These are phyloP conservation scores for Alauda arvensis DNA, from an alignment of 2,797 vertebrate species.

Conservation along the genomic window DNA sequence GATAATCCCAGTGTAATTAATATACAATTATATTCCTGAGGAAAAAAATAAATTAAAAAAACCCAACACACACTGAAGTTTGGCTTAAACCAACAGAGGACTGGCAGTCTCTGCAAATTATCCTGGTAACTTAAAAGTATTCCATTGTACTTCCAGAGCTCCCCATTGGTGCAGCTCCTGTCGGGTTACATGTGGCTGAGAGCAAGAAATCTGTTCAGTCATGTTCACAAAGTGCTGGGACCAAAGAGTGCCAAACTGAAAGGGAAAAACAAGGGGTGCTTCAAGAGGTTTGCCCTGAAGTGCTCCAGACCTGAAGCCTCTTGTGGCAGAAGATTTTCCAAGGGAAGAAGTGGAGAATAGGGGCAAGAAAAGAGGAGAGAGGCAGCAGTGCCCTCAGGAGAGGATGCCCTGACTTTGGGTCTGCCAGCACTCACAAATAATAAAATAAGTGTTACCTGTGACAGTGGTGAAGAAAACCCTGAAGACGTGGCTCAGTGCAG, in stretches of 20 bases:
- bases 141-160: not conserved
- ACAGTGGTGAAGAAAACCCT: not conserved
- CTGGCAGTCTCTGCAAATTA: constrained; percentile 7
- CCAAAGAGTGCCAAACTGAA: not conserved
- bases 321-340: not conserved
- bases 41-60: no score
- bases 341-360: not conserved
- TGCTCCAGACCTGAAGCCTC: not conserved
- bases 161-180: not conserved
- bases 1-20: not conserved
- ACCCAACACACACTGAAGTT: not conserved
- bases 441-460: not conserved
- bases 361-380: not conserved
- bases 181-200: not conserved
- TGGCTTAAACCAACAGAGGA: constrained; percentile 1
- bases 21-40: not conserved
- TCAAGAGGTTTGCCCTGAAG: not conserved
- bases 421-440: not conserved
- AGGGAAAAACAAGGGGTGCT: not conserved
- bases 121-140: not conserved
- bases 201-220: not conserved
- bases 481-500: rapidly evolving
- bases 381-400: rapidly evolving
- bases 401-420: no score
- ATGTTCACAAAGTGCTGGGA: not conserved